phyloP scores from a whole-genome alignment of 2,113 vertebrate species.

The Stegostoma tigrinum region DNA sequence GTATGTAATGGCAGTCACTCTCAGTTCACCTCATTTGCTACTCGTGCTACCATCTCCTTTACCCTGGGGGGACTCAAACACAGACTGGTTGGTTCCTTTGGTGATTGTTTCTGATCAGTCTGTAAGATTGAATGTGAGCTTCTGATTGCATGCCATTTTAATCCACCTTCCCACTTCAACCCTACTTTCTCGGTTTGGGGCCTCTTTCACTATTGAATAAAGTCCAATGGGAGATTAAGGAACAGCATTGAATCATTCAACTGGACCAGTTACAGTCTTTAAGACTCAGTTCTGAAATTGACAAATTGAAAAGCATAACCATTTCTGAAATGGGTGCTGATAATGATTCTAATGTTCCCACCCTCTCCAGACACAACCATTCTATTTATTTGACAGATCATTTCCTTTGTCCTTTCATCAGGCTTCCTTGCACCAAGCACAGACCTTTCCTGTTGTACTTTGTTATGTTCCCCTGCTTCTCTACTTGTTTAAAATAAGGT shows the following conservation, averaged over 20 bases:
- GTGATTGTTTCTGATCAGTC: too few species aligned
- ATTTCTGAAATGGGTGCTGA: neutral
- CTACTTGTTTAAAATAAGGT: neutral
- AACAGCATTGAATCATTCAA: neutral
- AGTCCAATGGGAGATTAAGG: neutral
- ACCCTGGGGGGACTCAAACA: too few species aligned
- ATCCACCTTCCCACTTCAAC: neutral
- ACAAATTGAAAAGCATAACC: neutral
- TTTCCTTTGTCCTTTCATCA: neutral
- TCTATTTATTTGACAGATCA: neutral
- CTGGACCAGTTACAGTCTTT: neutral
- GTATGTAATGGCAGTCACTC: too few species aligned
- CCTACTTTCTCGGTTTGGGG: neutral
- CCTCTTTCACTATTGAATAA: neutral
- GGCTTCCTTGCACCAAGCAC: neutral
- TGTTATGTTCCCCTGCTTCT: neutral
- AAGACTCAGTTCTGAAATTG: neutral
- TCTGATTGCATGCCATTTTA: neutral
- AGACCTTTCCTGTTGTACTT: neutral
- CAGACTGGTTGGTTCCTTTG: too few species aligned
- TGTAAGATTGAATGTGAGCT: neutral
- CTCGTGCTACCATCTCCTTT: too few species aligned
- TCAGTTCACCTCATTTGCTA: too few species aligned
- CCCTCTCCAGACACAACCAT: neutral
- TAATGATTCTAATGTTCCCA: neutral